Conservation (phyloP, 2,797 vertebrate species). For the Pelochelys cantorii region DNA sequence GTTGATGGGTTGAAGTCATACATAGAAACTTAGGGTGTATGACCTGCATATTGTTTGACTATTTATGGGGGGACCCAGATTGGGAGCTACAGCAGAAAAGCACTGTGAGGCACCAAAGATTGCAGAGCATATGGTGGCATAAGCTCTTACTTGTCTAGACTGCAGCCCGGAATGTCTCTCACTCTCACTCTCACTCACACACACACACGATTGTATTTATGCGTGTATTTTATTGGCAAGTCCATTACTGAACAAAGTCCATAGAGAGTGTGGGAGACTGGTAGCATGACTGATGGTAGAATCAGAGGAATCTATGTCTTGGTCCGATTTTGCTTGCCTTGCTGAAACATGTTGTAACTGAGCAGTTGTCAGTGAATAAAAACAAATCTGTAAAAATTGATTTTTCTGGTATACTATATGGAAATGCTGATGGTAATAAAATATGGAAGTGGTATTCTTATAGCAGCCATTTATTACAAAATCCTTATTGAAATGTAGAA, state of each 20-base stretch:
- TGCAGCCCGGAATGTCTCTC: background rate
- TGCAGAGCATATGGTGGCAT: background rate
- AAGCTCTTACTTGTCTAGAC: background rate
- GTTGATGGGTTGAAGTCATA: background rate
- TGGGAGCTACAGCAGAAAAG: background rate
- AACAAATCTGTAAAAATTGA: conserved; percentile 16
- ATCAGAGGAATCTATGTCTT: background rate
- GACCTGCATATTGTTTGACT: background rate
- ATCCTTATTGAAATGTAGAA: background rate
- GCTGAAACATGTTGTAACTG: conserved; percentile 22
- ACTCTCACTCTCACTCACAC: too few species aligned
- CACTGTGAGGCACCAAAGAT: background rate
- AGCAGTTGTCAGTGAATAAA: conserved; percentile 8
- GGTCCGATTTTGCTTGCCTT: background rate
- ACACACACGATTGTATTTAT: background rate
- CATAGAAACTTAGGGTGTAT: background rate
- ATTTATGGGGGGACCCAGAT: background rate
- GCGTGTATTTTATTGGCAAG: background rate
- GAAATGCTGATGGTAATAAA: background rate
- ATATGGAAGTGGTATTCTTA: conserved; percentile 2
- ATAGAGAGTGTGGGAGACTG: background rate
- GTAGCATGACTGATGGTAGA: background rate
- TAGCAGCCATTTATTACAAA: background rate
- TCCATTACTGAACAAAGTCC: background rate
- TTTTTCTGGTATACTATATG: conserved; percentile 18